Conservation (phyloP, 2,888 invertebrate species). For the Mycalesis mineus region DNA sequence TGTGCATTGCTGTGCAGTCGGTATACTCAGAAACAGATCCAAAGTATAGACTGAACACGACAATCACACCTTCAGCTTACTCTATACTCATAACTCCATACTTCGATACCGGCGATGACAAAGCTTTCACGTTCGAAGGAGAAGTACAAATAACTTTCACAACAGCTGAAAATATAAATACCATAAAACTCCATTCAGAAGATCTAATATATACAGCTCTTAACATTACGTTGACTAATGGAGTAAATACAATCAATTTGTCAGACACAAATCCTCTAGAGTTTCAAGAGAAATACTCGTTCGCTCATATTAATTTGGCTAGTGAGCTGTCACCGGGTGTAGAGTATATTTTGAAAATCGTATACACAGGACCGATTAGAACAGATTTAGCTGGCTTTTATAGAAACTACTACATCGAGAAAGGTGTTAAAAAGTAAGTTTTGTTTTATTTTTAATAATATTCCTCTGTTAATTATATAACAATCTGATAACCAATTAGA, state of each 20-base stretch:
- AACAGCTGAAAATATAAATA: slow-evolving; percentile 41
- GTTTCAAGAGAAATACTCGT: slow-evolving; percentile 61
- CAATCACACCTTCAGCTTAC: slow-evolving; percentile 74
- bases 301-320: slow-evolving; percentile 67
- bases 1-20: slow-evolving; percentile 38
- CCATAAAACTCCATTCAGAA: slow-evolving; percentile 63
- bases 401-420: slow-evolving; percentile 75
- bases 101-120: slow-evolving; percentile 59
- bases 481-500: too few relatives aligned
- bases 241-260: slow-evolving; percentile 37
- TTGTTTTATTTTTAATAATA: background rate
- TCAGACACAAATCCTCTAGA: slow-evolving; percentile 42
- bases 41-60: slow-evolving; percentile 57
- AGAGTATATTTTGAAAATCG: slow-evolving; percentile 68
- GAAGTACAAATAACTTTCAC: slow-evolving; percentile 60
- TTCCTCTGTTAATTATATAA: too few relatives aligned
- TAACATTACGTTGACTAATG: slow-evolving; percentile 44
- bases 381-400: slow-evolving; percentile 80
- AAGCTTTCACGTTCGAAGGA: slow-evolving; percentile 69
- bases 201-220: slow-evolving; percentile 46
- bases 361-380: slow-evolving; percentile 76
- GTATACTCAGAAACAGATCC: slow-evolving; percentile 51
- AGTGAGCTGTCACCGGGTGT: slow-evolving; percentile 48
- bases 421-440: slow-evolving; percentile 73
- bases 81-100: slow-evolving; percentile 73